These are phyloP conservation scores for Caenorhabditis becei DNA, from an alignment of 2,888 invertebrate genomes.

Conservation along the genomic window DNA sequence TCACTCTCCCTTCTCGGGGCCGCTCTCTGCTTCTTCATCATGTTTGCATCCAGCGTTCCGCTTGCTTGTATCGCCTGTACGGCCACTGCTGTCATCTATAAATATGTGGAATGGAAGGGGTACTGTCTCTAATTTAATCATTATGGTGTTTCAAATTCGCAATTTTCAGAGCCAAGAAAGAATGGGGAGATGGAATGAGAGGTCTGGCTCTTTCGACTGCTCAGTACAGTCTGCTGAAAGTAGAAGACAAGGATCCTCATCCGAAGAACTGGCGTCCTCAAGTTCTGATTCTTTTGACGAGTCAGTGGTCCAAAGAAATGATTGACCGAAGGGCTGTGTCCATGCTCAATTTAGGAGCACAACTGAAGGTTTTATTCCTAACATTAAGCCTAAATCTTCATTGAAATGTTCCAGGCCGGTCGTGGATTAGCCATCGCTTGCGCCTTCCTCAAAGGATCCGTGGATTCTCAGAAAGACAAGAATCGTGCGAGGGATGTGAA, in stretches of 20 bases:
- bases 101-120: constrained; percentile 98
- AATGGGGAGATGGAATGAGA: constrained; percentile 99
- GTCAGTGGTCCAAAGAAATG: constrained; percentile 85
- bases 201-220: constrained; percentile 98
- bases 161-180: constrained; percentile 95
- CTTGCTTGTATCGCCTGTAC: constrained; percentile 94
- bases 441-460: constrained; percentile 85
- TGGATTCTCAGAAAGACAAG: constrained; percentile 84
- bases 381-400: not conserved
- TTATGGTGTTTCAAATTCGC: constrained; percentile 32
- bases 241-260: constrained; percentile 97
- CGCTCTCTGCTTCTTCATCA: constrained; percentile 93
- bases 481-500: constrained; percentile 86
- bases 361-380: constrained; percentile 87
- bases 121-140: constrained; percentile 82
- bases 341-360: constrained; percentile 94
- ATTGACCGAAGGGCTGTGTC: constrained; percentile 84
- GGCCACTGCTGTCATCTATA: constrained; percentile 94
- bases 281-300: constrained; percentile 92
- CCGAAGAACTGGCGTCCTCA: constrained; percentile 99
- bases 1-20: constrained; percentile 91
- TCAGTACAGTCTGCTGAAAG: constrained; percentile 92
- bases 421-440: constrained; percentile 95
- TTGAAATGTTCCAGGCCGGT: constrained; percentile 65
- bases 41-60: constrained; percentile 98